These are phyloP conservation scores for Drosophila quinaria DNA, from an alignment of 2,888 invertebrate species.

Conservation along the genomic window DNA sequence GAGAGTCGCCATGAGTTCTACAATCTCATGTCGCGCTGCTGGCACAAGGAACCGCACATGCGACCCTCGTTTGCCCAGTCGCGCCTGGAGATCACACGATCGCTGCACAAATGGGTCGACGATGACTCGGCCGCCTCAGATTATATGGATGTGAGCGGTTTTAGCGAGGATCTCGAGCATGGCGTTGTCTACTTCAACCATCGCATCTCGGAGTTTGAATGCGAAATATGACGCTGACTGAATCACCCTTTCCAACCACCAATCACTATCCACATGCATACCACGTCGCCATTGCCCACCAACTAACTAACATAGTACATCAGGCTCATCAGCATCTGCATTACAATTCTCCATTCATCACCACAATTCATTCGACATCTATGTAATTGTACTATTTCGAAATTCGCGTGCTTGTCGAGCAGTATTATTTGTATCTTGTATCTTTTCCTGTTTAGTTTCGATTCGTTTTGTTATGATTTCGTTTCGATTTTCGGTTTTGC, in stretches of 20 bases:
- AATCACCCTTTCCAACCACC: constrained; percentile 37
- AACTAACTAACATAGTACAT: constrained; percentile 40
- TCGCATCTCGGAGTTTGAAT: constrained; percentile 89
- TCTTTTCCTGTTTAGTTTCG: constrained; percentile 31
- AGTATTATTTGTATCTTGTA: constrained; percentile 69
- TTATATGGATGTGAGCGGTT: constrained; percentile 86
- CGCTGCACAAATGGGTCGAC: constrained; percentile 85
- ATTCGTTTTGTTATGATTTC: too few relatives aligned
- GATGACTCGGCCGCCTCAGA: constrained; percentile 85
- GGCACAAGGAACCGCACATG: constrained; percentile 90
- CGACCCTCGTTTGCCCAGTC: constrained; percentile 90
- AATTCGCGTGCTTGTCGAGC: constrained; percentile 74
- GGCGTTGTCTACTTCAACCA: constrained; percentile 86
- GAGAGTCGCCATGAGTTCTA: constrained; percentile 91
- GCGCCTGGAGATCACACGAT: constrained; percentile 85
- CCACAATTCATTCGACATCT: constrained; percentile 12
- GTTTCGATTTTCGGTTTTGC: constrained; percentile 36
- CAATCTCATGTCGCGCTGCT: constrained; percentile 88
- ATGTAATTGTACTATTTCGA: constrained; percentile 33
- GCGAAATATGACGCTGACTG: constrained; percentile 87
- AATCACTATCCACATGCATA: constrained; percentile 46
- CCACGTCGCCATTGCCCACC: constrained; percentile 58
- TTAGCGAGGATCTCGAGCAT: constrained; percentile 86
- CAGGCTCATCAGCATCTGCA: constrained; percentile 26
- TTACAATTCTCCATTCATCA: constrained; percentile 24